Evolutionary conservation across 92 coral and sea anemone genomes (phyloP), one percentile per base, ranked within the genome.

Genomic region (Epizoanthus stellaris): DNA sequence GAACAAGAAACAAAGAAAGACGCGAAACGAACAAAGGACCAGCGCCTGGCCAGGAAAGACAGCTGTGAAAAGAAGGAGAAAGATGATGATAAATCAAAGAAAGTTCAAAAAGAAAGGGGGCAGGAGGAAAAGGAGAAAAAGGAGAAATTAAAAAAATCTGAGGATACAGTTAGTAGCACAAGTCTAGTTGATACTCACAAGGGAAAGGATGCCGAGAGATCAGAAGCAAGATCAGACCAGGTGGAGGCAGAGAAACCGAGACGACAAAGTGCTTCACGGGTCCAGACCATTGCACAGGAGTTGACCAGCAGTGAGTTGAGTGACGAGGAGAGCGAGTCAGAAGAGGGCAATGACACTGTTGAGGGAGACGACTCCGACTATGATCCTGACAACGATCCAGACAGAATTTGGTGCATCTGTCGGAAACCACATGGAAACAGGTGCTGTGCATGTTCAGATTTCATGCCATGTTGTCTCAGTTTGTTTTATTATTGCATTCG

Each of bases 371-470:
- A 93, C 77, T 96, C 99, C 43, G 99, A 96, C 87, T 96, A 96
- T 81, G 98, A 95, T 80, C 99, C 99, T 14, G 98, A 96, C 65
- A 90, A 96, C 65, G 99, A 96, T 75, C 99, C 99, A 5, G 98
- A 94, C 56, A 86, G 98, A 60, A 81, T 85, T 63, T 96, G 99
- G 99, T 96, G 99, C 64, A 89, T 96, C 80, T 96, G 99, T 73
- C 92, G 98, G 34, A 96, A 96, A 63, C 99, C 98, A 25, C 99
- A 96, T 81, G 98, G 99, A n/a, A 96, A 96, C 88, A 96, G 96
- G 99, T 96, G 86, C 14, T 43, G 39, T 47, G 42, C 73, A 25
- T 30, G 49, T 69, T 43, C 8, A 45, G 8, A 45, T 45, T 45
- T 45, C 52, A 6, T 45, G 52, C 52, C 6, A 66, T 9, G 40